Base-by-base conservation (phyloP, 2,113 vertebrate genomes). In the Hemibagrus wyckioides region DNA sequence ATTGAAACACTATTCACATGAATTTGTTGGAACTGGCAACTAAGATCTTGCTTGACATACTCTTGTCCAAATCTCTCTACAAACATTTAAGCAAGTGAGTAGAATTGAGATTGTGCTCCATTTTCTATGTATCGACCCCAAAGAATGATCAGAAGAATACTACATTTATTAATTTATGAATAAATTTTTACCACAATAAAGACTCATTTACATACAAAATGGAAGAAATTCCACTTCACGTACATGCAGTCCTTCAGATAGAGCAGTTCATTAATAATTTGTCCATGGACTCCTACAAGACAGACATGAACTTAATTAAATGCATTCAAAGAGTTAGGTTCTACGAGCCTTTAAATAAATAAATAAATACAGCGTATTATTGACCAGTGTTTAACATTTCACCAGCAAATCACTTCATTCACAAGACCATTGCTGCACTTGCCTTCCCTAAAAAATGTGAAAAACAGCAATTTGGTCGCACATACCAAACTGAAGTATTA, bases 401-500 rank as follows among this genome's bases (percentile, higher is more conserved):
- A 54, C 44, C 30, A 75, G 30, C 50, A 15, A 48, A 52, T 75
- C n/a, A 65, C 15, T 44, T 76, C 13, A 65, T 30, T 71, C 0
- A n/a, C 57, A 77, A 19, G 17, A 50, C 4, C 30, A 33, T 17
- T 50, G 36, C 17, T 89, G 56, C 85, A 85, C 89, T 85, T 85
- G 86, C 82, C 85, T 71, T 57, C 23, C 54, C 17, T 15, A 81
- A 86, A 82, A 54, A 76, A 52, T 56, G 6, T 67, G 39, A 75
- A 90, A 88, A 84, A 48, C 2, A 81, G 57, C 41, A 85, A 61
- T 80, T 87, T 61, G 52, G 61, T 56, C 44, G 15, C 82, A 90
- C 83, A 87, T 89, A 85, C 82, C 57, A 84, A 75, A 67, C 85
- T 50, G 85, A 90, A 92, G 89, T 92, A 90, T 84, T 87, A 79